Evolutionary conservation across 2,113 vertebrate species (phyloP), one percentile per base, ranked within the genome.

Genomic region (Dasypus novemcinctus): DNA sequence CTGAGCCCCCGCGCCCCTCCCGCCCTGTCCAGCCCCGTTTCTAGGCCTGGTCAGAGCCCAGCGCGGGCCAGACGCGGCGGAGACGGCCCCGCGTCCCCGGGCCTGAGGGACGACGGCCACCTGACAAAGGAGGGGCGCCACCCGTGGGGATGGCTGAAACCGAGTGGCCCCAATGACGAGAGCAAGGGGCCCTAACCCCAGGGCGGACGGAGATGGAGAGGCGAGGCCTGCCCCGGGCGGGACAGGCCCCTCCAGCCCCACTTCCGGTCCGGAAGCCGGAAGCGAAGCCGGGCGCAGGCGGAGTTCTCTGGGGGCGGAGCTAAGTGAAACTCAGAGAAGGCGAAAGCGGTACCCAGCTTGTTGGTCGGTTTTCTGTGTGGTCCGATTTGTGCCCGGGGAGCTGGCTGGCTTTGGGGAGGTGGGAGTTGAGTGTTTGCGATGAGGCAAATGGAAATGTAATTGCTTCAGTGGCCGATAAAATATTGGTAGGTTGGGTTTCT

Each of bases 371-470:
- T 23, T 41, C 87, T 76, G 43, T 41, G 20, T 29, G 33, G 63
- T 59, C 61, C 25, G 25, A 64, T 80, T 33, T 83, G 21, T 80
- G 33, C 63, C 57, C n/a, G 41, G 36, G 41, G 78, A 96, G 72
- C 25, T n/a, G 33, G 64, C 63, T 54, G 88, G 29, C 38, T 66
- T 63, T 87, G 64, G 33, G 59, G 72, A 81, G 66, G 38, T 54
- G 52, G 74, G 36, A 33, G 54, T 21, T 31, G 36, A 69, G 78
- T 18, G 1, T 64, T 15, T 85, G 52, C 89, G 46, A 49, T 61
- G 64, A 83, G 57, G 27, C 38, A 14, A 36, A 7, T 41, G 68
- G 36, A 36, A 38, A 23, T 72, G 29, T 71, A 61, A 25, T 78
- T 36, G 87, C 33, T 74, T 72, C 20, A 18, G 25, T 75, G 68